Conservation (phyloP, 2,797 vertebrate genomes). For the Gymnoscopelus microlampas region DNA sequence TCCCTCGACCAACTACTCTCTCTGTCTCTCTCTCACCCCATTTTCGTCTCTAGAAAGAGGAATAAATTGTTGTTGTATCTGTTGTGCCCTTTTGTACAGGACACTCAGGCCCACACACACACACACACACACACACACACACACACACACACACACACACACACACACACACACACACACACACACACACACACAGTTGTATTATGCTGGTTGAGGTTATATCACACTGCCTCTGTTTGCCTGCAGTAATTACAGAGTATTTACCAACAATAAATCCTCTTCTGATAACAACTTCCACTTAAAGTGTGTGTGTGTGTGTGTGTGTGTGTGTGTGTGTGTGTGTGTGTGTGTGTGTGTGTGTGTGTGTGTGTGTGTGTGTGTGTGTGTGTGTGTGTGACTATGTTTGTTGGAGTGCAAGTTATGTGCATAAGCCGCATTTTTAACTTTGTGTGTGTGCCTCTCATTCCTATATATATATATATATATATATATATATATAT, state of each 20-base stretch:
- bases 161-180: too few species aligned
- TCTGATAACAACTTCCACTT: slow-evolving; percentile 58
- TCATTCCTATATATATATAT: too few species aligned
- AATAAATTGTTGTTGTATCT: slow-evolving; percentile 32
- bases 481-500: too few species aligned
- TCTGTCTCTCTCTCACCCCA: slow-evolving; percentile 10
- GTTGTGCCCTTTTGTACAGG: slow-evolving; percentile 12
- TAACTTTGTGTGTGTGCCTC: too few species aligned
- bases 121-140: slow-evolving; percentile 10
- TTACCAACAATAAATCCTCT: slow-evolving; percentile 70
- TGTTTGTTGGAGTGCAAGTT: too few species aligned
- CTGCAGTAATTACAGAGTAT: slow-evolving; percentile 71
- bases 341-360: slow-evolving; percentile 11
- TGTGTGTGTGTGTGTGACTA: not conserved
- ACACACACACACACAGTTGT: not conserved
- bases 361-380: not conserved
- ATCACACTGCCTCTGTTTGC: slow-evolving; percentile 62
- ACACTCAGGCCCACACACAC: slow-evolving; percentile 30
- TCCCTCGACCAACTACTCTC: slow-evolving; percentile 31
- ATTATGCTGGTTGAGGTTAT: slow-evolving; percentile 39
- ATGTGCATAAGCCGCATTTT: too few species aligned
- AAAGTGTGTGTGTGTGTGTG: slow-evolving; percentile 18
- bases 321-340: not conserved
- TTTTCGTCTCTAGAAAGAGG: slow-evolving; percentile 49
- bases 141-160: slow-evolving; percentile 15